These are phyloP conservation scores for Sternotherus odoratus DNA, from an alignment of 2,797 vertebrate genomes.

Conservation along the genomic window DNA sequence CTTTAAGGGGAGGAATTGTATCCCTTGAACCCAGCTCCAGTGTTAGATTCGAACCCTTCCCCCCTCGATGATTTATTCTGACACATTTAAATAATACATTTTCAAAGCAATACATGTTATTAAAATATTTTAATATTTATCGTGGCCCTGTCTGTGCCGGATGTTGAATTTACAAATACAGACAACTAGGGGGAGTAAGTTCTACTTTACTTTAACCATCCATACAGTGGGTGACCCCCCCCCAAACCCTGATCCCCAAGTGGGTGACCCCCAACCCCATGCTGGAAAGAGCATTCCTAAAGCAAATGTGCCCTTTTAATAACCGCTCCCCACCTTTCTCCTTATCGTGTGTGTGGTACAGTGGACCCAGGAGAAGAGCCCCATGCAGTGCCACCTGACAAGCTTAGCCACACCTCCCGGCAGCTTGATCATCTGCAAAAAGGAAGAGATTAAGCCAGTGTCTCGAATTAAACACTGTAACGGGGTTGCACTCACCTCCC, in stretches of 20 bases:
- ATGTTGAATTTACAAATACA: not conserved
- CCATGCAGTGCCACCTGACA: not conserved
- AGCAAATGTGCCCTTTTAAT: not conserved
- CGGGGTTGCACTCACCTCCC: too few species aligned
- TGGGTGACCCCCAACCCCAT: not conserved
- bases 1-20: not conserved
- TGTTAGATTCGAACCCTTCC: not conserved
- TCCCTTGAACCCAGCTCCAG: not conserved
- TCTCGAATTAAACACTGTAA: not conserved
- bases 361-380: not conserved
- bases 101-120: not conserved
- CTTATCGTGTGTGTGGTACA: not conserved
- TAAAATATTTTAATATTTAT: not conserved
- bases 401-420: not conserved
- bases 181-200: not conserved
- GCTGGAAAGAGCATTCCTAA: not conserved
- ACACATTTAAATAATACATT: not conserved
- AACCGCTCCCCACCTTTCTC: not conserved
- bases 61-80: not conserved
- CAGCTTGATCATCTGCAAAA: not conserved
- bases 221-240: not conserved
- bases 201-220: not conserved
- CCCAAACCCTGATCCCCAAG: not conserved
- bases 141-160: not conserved
- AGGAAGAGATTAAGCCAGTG: not conserved